A percentile compares a stretch with the other conserved stretches of the same genome.
Evolutionary conservation across 2,888 invertebrate genomes (phyloP).

Genomic region (Caenorhabditis sp.): DNA sequence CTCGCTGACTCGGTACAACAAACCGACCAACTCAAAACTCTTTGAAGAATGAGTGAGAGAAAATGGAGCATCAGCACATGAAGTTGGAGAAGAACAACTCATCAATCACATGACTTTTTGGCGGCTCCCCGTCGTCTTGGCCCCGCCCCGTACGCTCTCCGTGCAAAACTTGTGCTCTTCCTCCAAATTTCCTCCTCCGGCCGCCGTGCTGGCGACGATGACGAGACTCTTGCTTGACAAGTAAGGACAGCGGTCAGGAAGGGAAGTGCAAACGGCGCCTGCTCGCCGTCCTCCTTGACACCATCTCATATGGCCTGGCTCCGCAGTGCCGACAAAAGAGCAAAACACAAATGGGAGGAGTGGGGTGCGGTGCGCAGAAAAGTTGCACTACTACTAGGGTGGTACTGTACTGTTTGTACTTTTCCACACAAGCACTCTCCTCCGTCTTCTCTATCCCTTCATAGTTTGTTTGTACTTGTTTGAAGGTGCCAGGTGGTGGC

Average conservation of each 20-base stretch:
- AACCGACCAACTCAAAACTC: conserved; percentile 46
- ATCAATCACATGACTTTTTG: conserved; percentile 62
- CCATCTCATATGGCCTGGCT: not conserved
- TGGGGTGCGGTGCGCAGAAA: conserved; percentile 22
- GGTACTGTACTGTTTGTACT: conserved; percentile 56
- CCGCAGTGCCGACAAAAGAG: conserved; percentile 18
- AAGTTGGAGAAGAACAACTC: conserved; percentile 58
- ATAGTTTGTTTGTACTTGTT: conserved; percentile 62
- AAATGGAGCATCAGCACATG: conserved; percentile 31
- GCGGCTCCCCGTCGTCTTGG: conserved; percentile 29
- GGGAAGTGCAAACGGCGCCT: conserved; percentile 15
- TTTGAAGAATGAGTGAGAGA: conserved; percentile 38
- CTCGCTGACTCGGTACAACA: conserved; percentile 21
- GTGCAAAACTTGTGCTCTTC: conserved; percentile 42
- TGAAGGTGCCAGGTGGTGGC: conserved; percentile 63
- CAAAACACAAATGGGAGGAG: conserved; percentile 43
- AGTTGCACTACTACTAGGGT: conserved; percentile 49
- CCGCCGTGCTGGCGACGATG: conserved; percentile 50
- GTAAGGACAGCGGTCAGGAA: not conserved
- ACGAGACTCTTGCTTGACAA: conserved; percentile 5
- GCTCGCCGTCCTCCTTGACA: not conserved
- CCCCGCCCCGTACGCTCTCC: conserved; percentile 25
- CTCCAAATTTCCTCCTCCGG: conserved; percentile 33
- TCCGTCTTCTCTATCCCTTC: conserved; percentile 42
- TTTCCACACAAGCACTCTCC: conserved; percentile 18